Percentiles rank a stretch among this genome's conserved stretches.
These are phyloP conservation scores for Trochalopteron elliotii DNA, from an alignment of 2,113 vertebrate species.

Conservation along the genomic window DNA sequence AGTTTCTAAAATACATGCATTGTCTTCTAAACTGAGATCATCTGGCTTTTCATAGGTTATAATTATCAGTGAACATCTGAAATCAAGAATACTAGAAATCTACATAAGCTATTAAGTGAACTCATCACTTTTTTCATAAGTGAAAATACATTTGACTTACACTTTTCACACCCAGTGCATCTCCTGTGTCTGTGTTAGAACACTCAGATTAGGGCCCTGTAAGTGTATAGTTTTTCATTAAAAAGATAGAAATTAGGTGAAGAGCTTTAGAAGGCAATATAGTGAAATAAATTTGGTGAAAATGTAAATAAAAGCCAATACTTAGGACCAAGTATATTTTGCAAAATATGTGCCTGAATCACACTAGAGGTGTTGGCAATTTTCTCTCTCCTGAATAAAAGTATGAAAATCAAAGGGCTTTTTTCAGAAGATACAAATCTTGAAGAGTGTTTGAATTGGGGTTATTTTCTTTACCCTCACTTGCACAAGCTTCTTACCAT, in stretches of 20 bases:
- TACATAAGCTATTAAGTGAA: background rate
- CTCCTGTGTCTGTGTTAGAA: background rate
- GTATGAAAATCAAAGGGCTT: background rate
- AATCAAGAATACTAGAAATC: background rate
- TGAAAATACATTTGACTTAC: background rate
- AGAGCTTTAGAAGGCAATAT: background rate
- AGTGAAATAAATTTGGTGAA: background rate
- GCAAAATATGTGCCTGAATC: background rate
- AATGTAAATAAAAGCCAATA: background rate
- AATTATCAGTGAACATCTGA: background rate
- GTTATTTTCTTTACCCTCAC: background rate
- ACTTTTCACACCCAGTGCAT: background rate
- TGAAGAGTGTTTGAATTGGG: background rate
- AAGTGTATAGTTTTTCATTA: background rate
- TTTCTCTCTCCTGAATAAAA: background rate
- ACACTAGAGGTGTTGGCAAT: background rate
- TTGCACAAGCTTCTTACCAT: background rate
- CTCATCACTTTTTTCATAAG: background rate
- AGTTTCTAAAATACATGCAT: background rate
- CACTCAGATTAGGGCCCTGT: background rate
- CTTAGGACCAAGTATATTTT: background rate
- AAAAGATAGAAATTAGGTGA: background rate
- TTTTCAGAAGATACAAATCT: background rate
- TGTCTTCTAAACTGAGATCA: background rate
- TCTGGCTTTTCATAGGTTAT: background rate